Conservation (phyloP, 2,888 invertebrate species). For the Tipula helvola region DNA sequence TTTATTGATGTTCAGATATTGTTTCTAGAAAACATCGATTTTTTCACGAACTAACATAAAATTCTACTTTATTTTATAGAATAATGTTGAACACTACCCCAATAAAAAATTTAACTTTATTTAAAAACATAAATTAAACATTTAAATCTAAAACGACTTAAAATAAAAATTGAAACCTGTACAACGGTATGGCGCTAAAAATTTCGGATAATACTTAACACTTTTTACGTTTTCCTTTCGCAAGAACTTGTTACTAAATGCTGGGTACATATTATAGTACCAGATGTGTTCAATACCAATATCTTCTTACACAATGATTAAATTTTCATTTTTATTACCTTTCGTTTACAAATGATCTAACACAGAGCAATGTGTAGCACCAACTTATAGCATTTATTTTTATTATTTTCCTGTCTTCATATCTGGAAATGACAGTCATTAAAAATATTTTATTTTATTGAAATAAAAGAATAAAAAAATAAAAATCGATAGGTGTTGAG, state of each 20-base stretch:
- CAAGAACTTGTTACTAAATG: background rate
- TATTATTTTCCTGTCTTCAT: background rate
- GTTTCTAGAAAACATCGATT: no score
- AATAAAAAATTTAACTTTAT: no score
- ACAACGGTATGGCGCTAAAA: background rate
- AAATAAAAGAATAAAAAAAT: background rate
- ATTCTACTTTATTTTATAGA: no score
- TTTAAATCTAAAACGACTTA: background rate
- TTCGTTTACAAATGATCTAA: background rate
- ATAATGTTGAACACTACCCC: no score
- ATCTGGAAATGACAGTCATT: background rate
- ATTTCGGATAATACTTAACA: background rate
- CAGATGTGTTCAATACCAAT: background rate
- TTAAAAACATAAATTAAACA: background rate
- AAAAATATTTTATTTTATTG: background rate
- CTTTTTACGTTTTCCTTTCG: background rate
- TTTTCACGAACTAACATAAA: no score
- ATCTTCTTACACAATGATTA: background rate
- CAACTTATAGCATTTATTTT: background rate
- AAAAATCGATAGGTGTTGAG: background rate
- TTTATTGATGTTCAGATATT: no score
- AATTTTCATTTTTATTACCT: background rate
- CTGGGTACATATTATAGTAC: background rate
- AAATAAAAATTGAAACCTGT: no score
- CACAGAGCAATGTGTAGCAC: background rate